A percentile compares a stretch with the other conserved stretches of the same genome.
phyloP scores from a whole-genome alignment of 2,797 vertebrate genomes.

The Hipposideros larvatus region DNA sequence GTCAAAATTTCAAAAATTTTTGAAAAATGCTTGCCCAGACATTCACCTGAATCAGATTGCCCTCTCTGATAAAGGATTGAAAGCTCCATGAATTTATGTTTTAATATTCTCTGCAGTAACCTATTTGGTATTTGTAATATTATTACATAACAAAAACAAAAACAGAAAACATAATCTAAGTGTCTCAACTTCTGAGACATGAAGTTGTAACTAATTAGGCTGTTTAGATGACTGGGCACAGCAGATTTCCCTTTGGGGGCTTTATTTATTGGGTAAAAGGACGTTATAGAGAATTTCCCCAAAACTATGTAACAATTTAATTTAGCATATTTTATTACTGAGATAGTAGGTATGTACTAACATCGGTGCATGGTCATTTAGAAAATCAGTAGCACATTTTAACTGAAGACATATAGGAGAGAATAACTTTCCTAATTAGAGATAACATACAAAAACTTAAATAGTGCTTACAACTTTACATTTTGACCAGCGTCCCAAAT shows the following conservation, averaged over 20 bases:
- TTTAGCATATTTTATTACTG: slow-evolving; percentile 15
- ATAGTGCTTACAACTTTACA: not conserved
- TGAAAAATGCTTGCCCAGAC: not conserved
- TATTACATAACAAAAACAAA: not conserved
- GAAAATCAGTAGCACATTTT: not conserved
- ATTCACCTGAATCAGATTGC: not conserved
- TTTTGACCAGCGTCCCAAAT: slow-evolving; percentile 20
- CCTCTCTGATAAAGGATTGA: not conserved
- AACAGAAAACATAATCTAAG: not conserved
- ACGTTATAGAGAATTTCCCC: not conserved
- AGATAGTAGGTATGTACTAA: not conserved
- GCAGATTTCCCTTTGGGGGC: not conserved
- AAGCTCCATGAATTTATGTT: not conserved
- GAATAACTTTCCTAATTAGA: slow-evolving; percentile 44
- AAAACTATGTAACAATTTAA: not conserved
- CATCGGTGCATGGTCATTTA: not conserved
- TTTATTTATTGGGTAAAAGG: slow-evolving; percentile 28
- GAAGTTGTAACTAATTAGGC: not conserved
- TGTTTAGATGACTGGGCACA: not conserved
- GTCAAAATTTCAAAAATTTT: not conserved
- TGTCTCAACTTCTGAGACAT: not conserved
- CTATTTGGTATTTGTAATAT: not conserved
- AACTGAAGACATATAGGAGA: not conserved
- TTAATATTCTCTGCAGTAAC: not conserved
- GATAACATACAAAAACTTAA: slow-evolving; percentile 18